phyloP scores from a whole-genome alignment of 2,113 vertebrate species.

The Brachionichthys hirsutus region DNA sequence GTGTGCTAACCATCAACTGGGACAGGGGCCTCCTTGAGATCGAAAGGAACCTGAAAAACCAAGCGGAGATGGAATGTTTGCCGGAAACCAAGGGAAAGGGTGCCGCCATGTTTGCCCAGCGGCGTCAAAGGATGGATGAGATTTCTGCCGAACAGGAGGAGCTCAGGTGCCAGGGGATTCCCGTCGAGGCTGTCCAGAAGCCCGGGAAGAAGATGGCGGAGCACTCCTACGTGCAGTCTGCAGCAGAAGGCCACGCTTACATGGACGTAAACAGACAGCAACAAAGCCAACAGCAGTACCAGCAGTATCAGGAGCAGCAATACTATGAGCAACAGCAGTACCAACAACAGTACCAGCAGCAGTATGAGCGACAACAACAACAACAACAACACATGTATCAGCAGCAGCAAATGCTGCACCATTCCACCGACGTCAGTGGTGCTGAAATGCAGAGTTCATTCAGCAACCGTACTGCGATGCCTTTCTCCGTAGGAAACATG shows the following conservation, averaged over 20 bases:
- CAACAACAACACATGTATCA: conserved; percentile 67
- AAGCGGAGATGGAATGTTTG: conserved; percentile 85
- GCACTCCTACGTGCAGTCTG: conserved; percentile 68
- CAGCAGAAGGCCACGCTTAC: conserved; percentile 80
- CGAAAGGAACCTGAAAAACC: conserved; percentile 81
- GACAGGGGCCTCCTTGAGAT: conserved; percentile 88
- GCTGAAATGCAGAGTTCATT: conserved; percentile 74
- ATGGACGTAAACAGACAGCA: conserved; percentile 78
- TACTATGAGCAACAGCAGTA: conserved; percentile 64
- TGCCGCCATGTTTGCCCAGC: conserved; percentile 92
- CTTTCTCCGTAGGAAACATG: conserved; percentile 80
- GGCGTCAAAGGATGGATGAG: conserved; percentile 91
- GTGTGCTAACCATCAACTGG: conserved; percentile 85
- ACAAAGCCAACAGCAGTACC: conserved; percentile 68
- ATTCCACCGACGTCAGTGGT: conserved; percentile 82
- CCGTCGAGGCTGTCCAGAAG: conserved; percentile 71
- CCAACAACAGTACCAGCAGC: conserved; percentile 66
- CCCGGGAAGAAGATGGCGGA: conserved; percentile 67
- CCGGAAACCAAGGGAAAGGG: conserved; percentile 94
- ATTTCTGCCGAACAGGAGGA: conserved; percentile 92
- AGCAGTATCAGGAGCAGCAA: conserved; percentile 74
- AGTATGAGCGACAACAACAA: conserved; percentile 56
- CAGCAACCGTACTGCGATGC: conserved; percentile 85
- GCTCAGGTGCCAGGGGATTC: conserved; percentile 75
- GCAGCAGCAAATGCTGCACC: conserved; percentile 71